A percentile compares a stretch with the other conserved stretches of the same genome.
phyloP scores from a whole-genome alignment of 2,113 vertebrate genomes.

The Maccullochella peelii region DNA sequence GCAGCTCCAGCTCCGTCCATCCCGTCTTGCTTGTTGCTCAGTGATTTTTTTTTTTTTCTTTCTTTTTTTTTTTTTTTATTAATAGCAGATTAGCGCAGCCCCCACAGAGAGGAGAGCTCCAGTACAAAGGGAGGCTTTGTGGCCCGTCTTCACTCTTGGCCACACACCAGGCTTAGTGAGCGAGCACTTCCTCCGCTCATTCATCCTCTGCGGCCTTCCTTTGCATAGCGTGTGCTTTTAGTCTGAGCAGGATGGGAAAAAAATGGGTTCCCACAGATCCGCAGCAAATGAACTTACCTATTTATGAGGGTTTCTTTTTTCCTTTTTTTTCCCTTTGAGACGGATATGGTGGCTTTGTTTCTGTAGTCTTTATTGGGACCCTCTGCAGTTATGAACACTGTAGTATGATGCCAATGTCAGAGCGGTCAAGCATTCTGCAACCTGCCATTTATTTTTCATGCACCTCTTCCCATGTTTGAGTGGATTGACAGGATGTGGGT shows the following conservation, averaged over 20 bases:
- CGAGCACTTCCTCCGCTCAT: constrained; percentile 86
- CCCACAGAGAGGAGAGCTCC: constrained; percentile 75
- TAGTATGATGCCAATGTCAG: constrained; percentile 70
- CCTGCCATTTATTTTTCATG: constrained; percentile 78
- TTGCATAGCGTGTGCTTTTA: constrained; percentile 82
- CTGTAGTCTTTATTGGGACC: constrained; percentile 46
- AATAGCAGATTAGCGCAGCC: constrained; percentile 85
- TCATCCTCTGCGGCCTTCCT: constrained; percentile 82
- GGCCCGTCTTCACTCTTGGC: constrained; percentile 84
- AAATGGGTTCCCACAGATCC: constrained; percentile 82
- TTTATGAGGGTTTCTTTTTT: constrained; percentile 68
- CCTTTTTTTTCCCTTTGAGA: constrained; percentile 1
- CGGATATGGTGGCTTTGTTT: constrained; percentile 67
- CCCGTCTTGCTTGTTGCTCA: constrained; percentile 69
- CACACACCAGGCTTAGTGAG: constrained; percentile 87
- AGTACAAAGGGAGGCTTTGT: constrained; percentile 86
- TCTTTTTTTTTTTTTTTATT: constrained; percentile 74
- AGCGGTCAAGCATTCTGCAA: constrained; percentile 58
- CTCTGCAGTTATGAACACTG: constrained; percentile 55
- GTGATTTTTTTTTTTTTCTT: constrained; percentile 64
- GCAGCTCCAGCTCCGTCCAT: constrained; percentile 54
- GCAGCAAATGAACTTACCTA: constrained; percentile 77
- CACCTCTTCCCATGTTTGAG: constrained; percentile 66
- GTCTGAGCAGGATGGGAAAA: constrained; percentile 73
- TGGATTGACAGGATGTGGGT: constrained; percentile 73